phyloP scores from a whole-genome alignment of 1,140 invertebrate genomes.

The Drosophila ironensis region DNA sequence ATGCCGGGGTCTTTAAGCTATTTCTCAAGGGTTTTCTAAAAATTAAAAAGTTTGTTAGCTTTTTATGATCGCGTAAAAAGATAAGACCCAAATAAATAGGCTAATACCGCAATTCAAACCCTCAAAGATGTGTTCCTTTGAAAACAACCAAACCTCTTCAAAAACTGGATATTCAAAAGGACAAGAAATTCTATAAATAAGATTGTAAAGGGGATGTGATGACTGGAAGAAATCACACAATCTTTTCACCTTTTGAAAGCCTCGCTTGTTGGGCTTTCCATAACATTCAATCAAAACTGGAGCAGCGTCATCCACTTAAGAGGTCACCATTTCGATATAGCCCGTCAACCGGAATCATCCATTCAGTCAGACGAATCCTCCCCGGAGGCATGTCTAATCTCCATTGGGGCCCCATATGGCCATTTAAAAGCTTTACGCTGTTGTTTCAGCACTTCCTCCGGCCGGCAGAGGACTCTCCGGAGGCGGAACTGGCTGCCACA shows the following conservation, averaged over 20 bases:
- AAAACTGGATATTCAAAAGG: too few species aligned
- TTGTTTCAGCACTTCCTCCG: conserved; percentile 65
- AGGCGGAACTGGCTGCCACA: conserved; percentile 36
- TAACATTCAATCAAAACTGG: conserved; percentile 39
- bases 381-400: conserved; percentile 50
- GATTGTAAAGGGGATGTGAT: not conserved
- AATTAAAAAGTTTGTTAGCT: too few species aligned
- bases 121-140: too few species aligned
- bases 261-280: not conserved
- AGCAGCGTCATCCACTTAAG: conserved; percentile 47
- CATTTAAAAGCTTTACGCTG: conserved; percentile 75
- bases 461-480: not conserved
- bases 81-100: too few species aligned
- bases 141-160: too few species aligned
- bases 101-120: too few species aligned
- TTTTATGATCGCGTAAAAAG: too few species aligned
- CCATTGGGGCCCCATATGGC: conserved; percentile 40
- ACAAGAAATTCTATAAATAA: too few species aligned
- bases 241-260: not conserved
- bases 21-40: too few species aligned
- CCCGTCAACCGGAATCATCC: conserved; percentile 1
- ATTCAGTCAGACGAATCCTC: conserved; percentile 1
- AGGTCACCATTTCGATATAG: conserved; percentile 21
- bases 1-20: too few species aligned
- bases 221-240: not conserved